Percentiles rank a stretch among this genome's conserved stretches.
These are phyloP conservation scores for Lycia hirtaria DNA, from an alignment of 2,888 invertebrate genomes.

Conservation along the genomic window DNA sequence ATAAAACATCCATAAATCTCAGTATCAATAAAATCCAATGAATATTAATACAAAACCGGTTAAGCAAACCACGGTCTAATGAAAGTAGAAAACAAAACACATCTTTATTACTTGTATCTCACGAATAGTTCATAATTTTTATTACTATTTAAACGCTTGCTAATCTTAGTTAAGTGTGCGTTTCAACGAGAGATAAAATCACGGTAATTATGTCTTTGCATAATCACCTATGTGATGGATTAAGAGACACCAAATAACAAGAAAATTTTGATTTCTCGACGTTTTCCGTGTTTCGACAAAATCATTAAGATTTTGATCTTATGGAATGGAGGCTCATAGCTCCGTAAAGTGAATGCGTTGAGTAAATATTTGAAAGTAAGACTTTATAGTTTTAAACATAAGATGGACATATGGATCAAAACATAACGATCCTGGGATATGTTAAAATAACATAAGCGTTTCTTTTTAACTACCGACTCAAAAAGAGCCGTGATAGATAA, in stretches of 20 bases:
- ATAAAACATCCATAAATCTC: not conserved
- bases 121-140: slow-evolving; percentile 20
- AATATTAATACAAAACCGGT: slow-evolving; percentile 11
- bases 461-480: no score
- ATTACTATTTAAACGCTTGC: slow-evolving; percentile 27
- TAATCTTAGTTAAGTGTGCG: slow-evolving; percentile 25
- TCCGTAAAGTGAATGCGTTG: no score
- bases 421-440: no score
- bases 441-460: no score
- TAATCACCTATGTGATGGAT: not conserved
- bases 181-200: slow-evolving; percentile 27
- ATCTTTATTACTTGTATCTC: slow-evolving; percentile 18
- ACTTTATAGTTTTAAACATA: no score
- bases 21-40: slow-evolving; percentile 6
- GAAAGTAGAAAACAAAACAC: slow-evolving; percentile 33
- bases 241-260: not conserved
- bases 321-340: no score
- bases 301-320: no score
- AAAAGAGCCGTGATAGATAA: no score
- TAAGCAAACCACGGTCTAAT: slow-evolving; percentile 13
- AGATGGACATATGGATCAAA: no score
- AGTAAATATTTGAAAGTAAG: no score
- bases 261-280: not conserved
- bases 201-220: slow-evolving; percentile 15
- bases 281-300: no score